Evolutionary conservation across 2,113 vertebrate species (phyloP).

Genomic region (Tretioscincus oriximinensis): DNA sequence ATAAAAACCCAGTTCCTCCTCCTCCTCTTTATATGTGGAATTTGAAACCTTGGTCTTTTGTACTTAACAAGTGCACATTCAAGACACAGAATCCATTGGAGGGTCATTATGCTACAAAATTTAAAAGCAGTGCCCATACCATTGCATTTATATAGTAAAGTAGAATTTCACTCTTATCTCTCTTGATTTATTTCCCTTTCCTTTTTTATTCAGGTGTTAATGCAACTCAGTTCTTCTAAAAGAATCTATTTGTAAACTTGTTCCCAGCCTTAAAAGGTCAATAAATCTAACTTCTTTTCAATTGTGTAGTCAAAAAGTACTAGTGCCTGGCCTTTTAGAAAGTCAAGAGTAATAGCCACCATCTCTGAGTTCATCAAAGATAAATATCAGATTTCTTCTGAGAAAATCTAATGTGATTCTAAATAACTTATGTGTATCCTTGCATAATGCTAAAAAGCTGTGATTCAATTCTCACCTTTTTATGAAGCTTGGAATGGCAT

Average conservation of each 20-base stretch:
- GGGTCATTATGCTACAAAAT: background rate
- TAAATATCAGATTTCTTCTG: background rate
- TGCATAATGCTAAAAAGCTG: background rate
- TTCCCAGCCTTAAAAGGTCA: background rate
- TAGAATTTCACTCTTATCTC: background rate
- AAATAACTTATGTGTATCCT: background rate
- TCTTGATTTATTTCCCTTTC: background rate
- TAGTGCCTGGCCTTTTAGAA: background rate
- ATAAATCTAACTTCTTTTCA: accelerated
- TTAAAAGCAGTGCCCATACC: background rate
- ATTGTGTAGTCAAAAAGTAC: background rate
- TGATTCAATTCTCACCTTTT: background rate
- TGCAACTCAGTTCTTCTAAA: background rate
- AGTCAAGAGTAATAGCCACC: background rate
- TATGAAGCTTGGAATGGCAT: background rate
- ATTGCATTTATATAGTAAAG: background rate
- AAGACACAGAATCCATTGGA: background rate
- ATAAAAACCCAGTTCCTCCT: no score
- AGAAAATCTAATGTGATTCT: background rate
- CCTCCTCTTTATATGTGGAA: background rate
- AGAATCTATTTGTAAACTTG: background rate
- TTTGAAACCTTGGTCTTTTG: background rate
- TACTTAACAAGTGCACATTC: background rate
- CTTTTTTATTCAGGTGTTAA: background rate
- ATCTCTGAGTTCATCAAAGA: background rate